Base-by-base conservation (phyloP, 1,140 invertebrate species). In the Streblospio benedicti region DNA sequence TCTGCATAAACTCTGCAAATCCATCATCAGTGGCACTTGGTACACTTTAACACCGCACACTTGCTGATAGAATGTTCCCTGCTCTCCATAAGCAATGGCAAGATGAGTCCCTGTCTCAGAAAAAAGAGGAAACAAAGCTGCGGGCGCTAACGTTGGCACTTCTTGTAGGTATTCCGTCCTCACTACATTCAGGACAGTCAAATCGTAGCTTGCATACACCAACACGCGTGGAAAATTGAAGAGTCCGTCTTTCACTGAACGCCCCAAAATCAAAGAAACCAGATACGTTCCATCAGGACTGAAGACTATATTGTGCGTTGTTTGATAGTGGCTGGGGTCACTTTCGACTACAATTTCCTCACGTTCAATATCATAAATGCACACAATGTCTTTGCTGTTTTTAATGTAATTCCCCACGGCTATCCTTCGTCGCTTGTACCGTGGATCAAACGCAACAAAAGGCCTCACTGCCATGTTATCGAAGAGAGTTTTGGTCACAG, bases 41-140 rank as follows among this genome's bases (percentile, higher is more conserved):
- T 62, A 57, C 9, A 62, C 53, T 33, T 62, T 41, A 2, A 62
- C 60, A 18, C 54, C 60, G 30, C 35, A 43, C n/a, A 62, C 60
- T 55, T 62, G 60, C 44, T 62, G 60, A 33, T 62, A 62, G 38
- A 62, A 62, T n/a, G 60, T 62, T 16, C 55, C 60, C 43, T 62
- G 60, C 55, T 62, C 60, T 33, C 60, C 60, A 32, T 57, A 62
- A 23, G 60, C 60, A 14, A 62, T 44, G 9, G 60, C 60, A 45
- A 62, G 35, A 35, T 55, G 53, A n/a, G 30, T 45, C 18, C 60
- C 60, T 20, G 60, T 62, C 20, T 62, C 60, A 3, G 54, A 58
- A 31, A 62, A 62, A 6, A 62, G 33, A 6, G 60, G 60, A 33
- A 62, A 62, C n/a, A 62, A 28, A 20, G 60, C 60, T 2, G 60